Conservation (phyloP, 2,797 vertebrate genomes). For the Agapornis canus region DNA sequence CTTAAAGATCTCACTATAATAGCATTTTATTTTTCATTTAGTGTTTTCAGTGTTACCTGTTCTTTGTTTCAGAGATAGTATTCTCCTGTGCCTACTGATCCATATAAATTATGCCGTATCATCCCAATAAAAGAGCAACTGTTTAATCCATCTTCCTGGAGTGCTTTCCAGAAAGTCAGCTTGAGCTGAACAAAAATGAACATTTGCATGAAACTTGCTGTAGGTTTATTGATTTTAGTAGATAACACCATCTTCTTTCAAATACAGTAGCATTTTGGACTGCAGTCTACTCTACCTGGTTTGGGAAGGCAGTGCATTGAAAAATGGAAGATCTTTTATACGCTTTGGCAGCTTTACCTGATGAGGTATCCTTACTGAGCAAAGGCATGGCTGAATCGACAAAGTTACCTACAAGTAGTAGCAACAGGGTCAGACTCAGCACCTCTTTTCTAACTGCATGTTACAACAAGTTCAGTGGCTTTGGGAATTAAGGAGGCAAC, state of each 20-base stretch:
- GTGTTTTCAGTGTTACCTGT: neutral
- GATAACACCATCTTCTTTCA: neutral
- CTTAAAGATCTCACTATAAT: neutral
- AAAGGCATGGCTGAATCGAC: neutral
- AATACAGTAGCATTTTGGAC: neutral
- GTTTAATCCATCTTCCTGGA: neutral
- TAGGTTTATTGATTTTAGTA: neutral
- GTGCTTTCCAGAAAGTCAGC: neutral
- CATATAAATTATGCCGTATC: neutral
- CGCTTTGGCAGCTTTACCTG: neutral
- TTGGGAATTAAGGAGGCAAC: neutral
- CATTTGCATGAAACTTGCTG: neutral
- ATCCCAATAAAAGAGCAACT: neutral
- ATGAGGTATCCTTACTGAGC: neutral
- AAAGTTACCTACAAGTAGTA: neutral
- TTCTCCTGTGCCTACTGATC: neutral
- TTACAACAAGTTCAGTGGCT: neutral
- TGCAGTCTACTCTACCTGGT: neutral
- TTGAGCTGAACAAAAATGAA: neutral
- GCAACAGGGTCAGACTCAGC: neutral
- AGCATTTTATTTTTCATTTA: neutral
- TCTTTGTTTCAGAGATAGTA: neutral
- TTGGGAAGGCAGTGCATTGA: neutral
- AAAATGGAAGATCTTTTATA: neutral
- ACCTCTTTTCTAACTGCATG: neutral